Percentiles rank a stretch among this genome's conserved stretches.
Conservation (phyloP, 2,113 vertebrate genomes). For the Dromas ardeola region DNA sequence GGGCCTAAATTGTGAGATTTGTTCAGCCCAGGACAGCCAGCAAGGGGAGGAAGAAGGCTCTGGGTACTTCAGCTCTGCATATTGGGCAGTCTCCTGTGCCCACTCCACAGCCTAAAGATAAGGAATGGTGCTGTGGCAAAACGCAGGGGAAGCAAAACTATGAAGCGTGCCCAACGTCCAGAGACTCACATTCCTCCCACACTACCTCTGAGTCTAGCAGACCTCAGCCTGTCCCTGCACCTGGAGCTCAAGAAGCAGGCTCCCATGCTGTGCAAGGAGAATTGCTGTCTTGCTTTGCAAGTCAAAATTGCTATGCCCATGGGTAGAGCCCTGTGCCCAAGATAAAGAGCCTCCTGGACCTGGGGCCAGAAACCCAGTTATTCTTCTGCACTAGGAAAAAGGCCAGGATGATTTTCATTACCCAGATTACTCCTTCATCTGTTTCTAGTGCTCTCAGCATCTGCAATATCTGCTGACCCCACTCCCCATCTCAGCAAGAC, state of each 20-base stretch:
- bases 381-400: neutral
- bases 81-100: accelerated
- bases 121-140: neutral
- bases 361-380: neutral
- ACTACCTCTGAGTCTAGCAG: neutral
- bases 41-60: neutral
- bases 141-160: neutral
- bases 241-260: neutral
- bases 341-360: neutral
- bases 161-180: neutral
- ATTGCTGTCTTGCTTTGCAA: neutral
- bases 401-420: neutral
- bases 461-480: neutral
- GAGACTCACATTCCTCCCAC: neutral
- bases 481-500: neutral
- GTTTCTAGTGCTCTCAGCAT: neutral
- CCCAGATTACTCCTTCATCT: neutral
- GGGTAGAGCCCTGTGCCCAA: neutral
- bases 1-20: neutral
- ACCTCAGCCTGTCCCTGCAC: neutral
- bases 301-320: neutral
- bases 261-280: neutral
- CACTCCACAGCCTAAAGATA: neutral
- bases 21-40: neutral
- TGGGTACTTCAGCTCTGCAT: neutral